phyloP scores from a whole-genome alignment of 2,888 invertebrate genomes.

The Chouioia cunea region DNA sequence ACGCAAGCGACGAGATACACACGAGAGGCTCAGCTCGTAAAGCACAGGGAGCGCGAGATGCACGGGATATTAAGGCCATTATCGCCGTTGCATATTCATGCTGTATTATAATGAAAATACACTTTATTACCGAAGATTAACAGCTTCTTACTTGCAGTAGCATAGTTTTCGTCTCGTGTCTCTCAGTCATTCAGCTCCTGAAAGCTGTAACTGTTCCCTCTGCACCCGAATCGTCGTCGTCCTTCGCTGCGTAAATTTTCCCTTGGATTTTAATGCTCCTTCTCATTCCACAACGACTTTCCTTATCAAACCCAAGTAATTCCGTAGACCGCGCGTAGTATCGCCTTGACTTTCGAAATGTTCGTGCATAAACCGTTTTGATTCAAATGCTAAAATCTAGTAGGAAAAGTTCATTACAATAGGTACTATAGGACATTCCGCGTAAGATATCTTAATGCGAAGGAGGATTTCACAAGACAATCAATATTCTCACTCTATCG shows the following conservation, averaged over 20 bases:
- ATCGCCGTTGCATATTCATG: constrained; percentile 69
- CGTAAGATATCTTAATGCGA: no score
- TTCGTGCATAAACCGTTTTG: no score
- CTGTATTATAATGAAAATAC: constrained; percentile 69
- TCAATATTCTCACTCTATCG: constrained; percentile 47
- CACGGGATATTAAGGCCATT: constrained; percentile 69
- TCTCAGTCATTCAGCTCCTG: constrained; percentile 37
- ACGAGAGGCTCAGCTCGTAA: constrained; percentile 67
- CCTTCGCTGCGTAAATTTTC: constrained; percentile 15
- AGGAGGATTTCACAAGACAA: background rate
- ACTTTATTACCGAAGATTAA: constrained; percentile 70
- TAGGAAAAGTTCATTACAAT: no score
- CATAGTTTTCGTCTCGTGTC: constrained; percentile 56
- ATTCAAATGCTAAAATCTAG: no score
- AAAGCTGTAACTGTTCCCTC: no score
- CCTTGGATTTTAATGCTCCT: constrained; percentile 30
- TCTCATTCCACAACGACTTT: constrained; percentile 16
- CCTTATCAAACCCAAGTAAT: constrained; percentile 27
- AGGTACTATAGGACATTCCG: no score
- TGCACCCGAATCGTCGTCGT: constrained; percentile 33
- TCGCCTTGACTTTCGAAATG: background rate
- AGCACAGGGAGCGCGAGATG: constrained; percentile 66
- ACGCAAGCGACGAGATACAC: background rate
- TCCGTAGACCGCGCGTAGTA: background rate
- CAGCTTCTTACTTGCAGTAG: constrained; percentile 67